Evolutionary conservation across 2,888 invertebrate species (phyloP), one percentile per base, ranked within the genome.

Genomic region (Tridacna gigas): DNA sequence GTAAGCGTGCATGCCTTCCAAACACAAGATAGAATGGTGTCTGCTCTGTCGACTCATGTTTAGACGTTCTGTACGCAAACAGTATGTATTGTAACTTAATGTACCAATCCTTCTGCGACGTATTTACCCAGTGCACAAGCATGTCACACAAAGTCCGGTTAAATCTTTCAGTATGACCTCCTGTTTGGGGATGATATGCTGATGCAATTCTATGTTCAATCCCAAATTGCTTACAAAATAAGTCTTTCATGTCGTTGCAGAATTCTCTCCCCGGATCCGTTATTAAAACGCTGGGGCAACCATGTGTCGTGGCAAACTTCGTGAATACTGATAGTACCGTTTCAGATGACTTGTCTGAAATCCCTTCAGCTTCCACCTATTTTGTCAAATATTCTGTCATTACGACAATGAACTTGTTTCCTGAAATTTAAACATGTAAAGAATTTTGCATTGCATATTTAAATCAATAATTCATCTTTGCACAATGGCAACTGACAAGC

Each of bases 251-350:
- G 20, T 78, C 61, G 63, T 86, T 86, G 69, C 83, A 86, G 56
- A 86, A 86, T 71, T 86, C 78, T 74, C 80, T 82, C 13, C 76
- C 82, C 69, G 74, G 78, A 73, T 80, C 86, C 20, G 83, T 83
- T 28, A 80, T 75, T 65, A 82, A 71, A 28, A 77, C 74, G n/a
- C 71, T 69, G 74, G 81, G 80, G 25, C 79, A 63, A 61, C 83
- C 77, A 69, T 80, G 83, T 67, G 74, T 74, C 63, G 79, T 51
- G 26, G 74, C 74, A 73, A 79, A 79, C 63, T 74, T 79, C 63
- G 74, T 79, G 74, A 73, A 79, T 74, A 79, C 78, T 71, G 61
- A 61, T 66, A 77, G 20, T 28, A 81, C 74, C 5, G 61, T 76
- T 69, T 80, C 78, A 47, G 80, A 73, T 26, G 51, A 80, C 45